Evolutionary conservation across 92 coral and sea anemone species (phyloP), one percentile per base, ranked within the genome.

Genomic region (Palythoa caribaeorum): DNA sequence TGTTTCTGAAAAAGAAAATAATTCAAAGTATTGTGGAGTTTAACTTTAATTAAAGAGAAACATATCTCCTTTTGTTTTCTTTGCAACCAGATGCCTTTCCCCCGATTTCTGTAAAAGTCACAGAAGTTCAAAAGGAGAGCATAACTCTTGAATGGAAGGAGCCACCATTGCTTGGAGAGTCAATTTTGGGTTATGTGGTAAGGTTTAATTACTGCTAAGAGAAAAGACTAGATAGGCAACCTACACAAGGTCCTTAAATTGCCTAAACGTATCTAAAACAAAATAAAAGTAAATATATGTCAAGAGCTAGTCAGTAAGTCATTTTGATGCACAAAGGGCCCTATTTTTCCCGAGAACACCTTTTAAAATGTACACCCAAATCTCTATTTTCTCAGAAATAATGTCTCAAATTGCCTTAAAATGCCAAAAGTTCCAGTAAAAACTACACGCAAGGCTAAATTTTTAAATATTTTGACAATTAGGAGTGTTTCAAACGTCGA

Each of bases 131-230:
- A 3, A 71, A 37, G 2, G 38, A 40, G 6, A 71, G 75, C 38
- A 12, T 71, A 37, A 10, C 44, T 17, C 75, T 71, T 37, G 17
- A 35, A 36, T 71, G 75, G 75, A 71, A 21, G n/a, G 75, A 71
- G 47, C 75, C 75, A 5, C 17, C 16, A 36, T 44, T 71, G 6
- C 75, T 71, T 1, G 75, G 48, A 71, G 10, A 71, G 48, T 19
- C 75, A 5, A 71, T 71, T 37, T 37, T 71, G 10, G 75, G 75
- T 16, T 71, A 71, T 17, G 47, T 71, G 75, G 75, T 71, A 71
- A 71, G 75, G n/a, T 1, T 71, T 28, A 35, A 14, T 71, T 16
- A 2, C 37, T 6, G 2, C 38, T 10, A 17, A 28, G 11, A 2
- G n/a, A 35, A 5, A 15, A 71, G 7, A 71, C 1, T 13, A 37